These are phyloP conservation scores for Pterocles orientalis DNA, from an alignment of 2,113 vertebrate species.

Conservation along the genomic window DNA sequence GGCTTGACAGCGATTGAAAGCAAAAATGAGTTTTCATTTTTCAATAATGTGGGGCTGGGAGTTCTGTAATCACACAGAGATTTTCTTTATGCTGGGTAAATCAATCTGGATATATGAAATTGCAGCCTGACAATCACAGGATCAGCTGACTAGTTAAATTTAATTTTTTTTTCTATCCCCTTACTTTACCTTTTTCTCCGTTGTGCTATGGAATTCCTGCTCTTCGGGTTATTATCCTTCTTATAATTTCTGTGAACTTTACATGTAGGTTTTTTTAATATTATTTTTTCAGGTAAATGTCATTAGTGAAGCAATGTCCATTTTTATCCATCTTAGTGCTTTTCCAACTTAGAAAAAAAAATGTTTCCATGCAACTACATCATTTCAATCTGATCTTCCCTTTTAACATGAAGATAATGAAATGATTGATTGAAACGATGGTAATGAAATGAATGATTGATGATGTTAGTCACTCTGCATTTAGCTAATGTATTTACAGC, in stretches of 20 bases:
- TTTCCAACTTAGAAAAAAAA: background rate
- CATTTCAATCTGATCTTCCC: background rate
- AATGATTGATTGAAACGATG: conserved; percentile 19
- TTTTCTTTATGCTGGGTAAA: conserved; percentile 21
- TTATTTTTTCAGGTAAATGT: background rate
- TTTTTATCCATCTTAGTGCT: background rate
- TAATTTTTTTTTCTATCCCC: background rate
- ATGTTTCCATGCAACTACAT: background rate
- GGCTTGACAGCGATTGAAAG: background rate
- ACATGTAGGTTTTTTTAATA: background rate
- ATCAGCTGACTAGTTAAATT: background rate
- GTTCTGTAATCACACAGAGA: background rate
- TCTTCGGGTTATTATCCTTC: background rate
- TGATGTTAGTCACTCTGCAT: background rate
- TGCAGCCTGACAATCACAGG: background rate
- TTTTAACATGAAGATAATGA: conserved; percentile 2
- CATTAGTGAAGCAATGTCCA: background rate
- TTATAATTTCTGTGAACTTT: background rate
- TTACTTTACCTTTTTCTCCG: background rate
- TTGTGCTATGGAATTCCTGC: background rate
- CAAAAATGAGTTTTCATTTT: conserved; percentile 28
- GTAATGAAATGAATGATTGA: background rate
- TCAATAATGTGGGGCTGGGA: background rate
- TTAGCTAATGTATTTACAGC: background rate
- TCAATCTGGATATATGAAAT: background rate